These are phyloP conservation scores for Pogona vitticeps DNA, from an alignment of 2,113 vertebrate species.

Conservation along the genomic window DNA sequence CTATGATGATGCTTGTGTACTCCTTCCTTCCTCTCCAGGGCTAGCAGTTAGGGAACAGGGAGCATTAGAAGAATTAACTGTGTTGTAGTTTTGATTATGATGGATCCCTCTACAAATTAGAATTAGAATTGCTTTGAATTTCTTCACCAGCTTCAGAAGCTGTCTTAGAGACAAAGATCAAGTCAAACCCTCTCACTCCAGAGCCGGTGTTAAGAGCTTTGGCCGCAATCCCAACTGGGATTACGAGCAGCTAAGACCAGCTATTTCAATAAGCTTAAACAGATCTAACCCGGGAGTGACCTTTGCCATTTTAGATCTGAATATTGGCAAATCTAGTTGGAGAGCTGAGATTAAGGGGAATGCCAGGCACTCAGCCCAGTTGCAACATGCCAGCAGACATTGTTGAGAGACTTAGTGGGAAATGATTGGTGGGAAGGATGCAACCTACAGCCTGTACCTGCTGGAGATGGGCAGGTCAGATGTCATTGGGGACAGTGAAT, in stretches of 20 bases:
- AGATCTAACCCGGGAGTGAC: not conserved
- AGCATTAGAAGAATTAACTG: conserved; percentile 49
- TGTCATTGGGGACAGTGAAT: too few species aligned
- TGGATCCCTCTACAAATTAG: conserved; percentile 44
- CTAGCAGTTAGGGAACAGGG: conserved; percentile 63
- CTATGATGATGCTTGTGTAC: conserved; percentile 41
- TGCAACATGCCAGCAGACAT: not conserved
- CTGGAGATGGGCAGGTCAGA: too few species aligned
- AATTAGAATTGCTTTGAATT: conserved; percentile 32
- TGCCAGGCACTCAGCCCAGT: not conserved
- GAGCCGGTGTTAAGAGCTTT: not conserved
- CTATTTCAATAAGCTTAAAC: not conserved
- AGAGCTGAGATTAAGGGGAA: not conserved
- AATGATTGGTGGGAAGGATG: too few species aligned
- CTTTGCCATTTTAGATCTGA: not conserved
- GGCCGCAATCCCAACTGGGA: not conserved
- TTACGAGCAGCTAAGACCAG: not conserved
- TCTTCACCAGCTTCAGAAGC: not conserved
- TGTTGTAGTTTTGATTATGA: conserved; percentile 72
- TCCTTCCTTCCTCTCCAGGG: conserved; percentile 68
- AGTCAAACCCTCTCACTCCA: too few species aligned
- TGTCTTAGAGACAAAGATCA: not conserved
- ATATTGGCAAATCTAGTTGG: not conserved
- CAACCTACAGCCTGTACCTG: too few species aligned
- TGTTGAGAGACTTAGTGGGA: too few species aligned